A percentile compares a stretch with the other conserved stretches of the same genome.
phyloP scores from a whole-genome alignment of 2,113 vertebrate genomes.

The Hydrochoerus hydrochaeris region DNA sequence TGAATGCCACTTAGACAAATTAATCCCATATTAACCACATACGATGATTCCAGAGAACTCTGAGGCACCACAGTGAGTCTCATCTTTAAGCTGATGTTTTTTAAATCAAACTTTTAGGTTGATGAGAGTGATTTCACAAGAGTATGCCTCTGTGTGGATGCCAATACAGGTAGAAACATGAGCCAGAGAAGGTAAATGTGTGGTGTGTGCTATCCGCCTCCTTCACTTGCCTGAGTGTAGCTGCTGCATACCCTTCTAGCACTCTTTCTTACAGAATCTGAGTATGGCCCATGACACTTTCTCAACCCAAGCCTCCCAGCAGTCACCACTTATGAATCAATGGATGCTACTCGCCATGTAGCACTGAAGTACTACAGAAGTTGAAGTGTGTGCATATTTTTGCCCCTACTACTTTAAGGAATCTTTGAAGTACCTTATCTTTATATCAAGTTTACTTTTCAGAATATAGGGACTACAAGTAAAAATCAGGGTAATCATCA shows the following conservation, averaged over 20 bases:
- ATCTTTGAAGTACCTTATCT: constrained; percentile 20
- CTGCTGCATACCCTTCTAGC: not conserved
- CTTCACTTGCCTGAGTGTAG: not conserved
- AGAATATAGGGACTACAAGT: not conserved
- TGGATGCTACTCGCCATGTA: not conserved
- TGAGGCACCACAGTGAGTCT: not conserved
- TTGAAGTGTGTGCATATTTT: not conserved
- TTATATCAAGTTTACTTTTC: constrained; percentile 9
- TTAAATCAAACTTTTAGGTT: not conserved
- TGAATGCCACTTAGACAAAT: not conserved
- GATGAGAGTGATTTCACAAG: not conserved
- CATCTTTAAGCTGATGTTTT: not conserved
- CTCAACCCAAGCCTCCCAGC: not conserved
- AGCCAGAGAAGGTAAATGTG: not conserved
- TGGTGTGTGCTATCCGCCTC: not conserved
- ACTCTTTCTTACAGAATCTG: not conserved
- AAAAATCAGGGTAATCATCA: not conserved
- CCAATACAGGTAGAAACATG: not conserved
- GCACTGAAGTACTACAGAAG: not conserved
- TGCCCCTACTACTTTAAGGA: not conserved
- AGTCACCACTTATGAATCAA: not conserved
- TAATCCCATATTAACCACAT: not conserved
- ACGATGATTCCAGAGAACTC: not conserved
- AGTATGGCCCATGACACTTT: not conserved
- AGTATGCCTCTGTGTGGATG: not conserved